A percentile compares a stretch with the other conserved stretches of the same genome.
Conservation (phyloP, 2,888 invertebrate species). For the Macropis europaea region DNA sequence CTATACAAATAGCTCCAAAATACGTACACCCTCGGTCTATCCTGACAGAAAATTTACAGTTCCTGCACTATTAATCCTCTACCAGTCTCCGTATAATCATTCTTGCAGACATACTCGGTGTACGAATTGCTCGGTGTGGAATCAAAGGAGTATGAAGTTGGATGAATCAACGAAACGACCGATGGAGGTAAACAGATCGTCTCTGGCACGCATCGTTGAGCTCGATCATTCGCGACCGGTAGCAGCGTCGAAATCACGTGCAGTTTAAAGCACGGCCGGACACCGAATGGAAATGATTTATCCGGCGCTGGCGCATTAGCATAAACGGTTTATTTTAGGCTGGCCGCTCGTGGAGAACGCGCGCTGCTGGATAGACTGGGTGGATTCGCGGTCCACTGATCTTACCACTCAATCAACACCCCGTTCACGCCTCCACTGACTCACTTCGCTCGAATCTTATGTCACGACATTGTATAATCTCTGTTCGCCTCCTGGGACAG, state of each 20-base stretch:
- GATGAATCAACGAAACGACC: conserved; percentile 14
- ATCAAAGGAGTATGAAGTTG: too few species aligned
- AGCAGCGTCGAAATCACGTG: conserved; percentile 43
- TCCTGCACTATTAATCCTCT: too few species aligned
- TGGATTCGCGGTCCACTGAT: conserved; percentile 69
- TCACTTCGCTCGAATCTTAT: conserved; percentile 57
- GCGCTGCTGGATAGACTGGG: conserved; percentile 18
- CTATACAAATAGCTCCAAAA: too few species aligned
- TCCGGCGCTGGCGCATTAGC: conserved; percentile 47
- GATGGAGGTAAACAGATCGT: neutral
- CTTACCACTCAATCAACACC: conserved; percentile 68
- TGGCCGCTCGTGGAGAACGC: conserved; percentile 5
- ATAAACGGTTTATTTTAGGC: conserved; percentile 56
- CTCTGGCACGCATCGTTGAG: conserved; percentile 33
- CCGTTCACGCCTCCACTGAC: conserved; percentile 55
- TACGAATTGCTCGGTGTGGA: too few species aligned
- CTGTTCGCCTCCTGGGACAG: conserved; percentile 1
- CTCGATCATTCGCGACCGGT: conserved; percentile 33
- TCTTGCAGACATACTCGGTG: too few species aligned
- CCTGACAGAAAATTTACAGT: too few species aligned
- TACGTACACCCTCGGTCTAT: too few species aligned
- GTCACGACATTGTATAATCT: conserved; percentile 55
- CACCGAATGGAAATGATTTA: conserved; percentile 46
- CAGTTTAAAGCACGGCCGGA: conserved; percentile 22
- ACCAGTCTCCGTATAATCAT: too few species aligned